phyloP scores from a whole-genome alignment of 30 jellyfish, hydroid and myxozoan genomes.

The Hydractinia echinata region DNA sequence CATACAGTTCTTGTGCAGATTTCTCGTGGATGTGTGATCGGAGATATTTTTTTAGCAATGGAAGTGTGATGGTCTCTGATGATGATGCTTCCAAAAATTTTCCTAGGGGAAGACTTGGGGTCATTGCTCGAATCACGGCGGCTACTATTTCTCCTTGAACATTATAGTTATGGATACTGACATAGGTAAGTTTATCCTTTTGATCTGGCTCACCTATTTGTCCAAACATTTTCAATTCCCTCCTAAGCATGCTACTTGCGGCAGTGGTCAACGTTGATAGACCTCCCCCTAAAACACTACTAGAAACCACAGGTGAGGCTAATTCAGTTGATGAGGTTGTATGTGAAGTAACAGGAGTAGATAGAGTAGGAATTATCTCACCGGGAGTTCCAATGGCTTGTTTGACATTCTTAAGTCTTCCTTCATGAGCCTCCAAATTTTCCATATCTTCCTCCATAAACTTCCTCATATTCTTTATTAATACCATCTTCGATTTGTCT shows the following conservation, averaged over 20 bases:
- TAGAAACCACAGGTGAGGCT: too few relatives aligned
- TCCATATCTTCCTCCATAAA: slow-evolving; percentile 7
- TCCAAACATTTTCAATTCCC: not conserved
- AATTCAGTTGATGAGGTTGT: not conserved
- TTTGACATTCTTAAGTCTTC: not conserved
- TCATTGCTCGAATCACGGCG: too few relatives aligned
- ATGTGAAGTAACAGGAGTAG: not conserved
- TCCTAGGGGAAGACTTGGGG: too few relatives aligned
- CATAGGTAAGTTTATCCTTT: not conserved
- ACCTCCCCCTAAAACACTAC: too few relatives aligned
- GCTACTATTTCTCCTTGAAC: too few relatives aligned
- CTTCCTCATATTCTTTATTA: not conserved
- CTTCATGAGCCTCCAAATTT: not conserved
- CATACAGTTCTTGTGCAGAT: too few relatives aligned
- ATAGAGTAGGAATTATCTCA: not conserved
- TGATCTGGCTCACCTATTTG: slow-evolving; percentile 9
- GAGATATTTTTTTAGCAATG: too few relatives aligned
- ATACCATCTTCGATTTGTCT: not conserved
- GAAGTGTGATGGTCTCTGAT: too few relatives aligned
- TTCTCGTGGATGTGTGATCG: too few relatives aligned
- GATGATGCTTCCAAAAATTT: too few relatives aligned
- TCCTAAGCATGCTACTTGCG: not conserved
- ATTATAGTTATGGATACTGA: slow-evolving; percentile 1
- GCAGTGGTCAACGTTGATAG: slow-evolving; percentile 5
- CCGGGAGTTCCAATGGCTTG: slow-evolving; percentile 5